phyloP scores from a whole-genome alignment of 2,888 invertebrate genomes.

The Horisme vitalbata region DNA sequence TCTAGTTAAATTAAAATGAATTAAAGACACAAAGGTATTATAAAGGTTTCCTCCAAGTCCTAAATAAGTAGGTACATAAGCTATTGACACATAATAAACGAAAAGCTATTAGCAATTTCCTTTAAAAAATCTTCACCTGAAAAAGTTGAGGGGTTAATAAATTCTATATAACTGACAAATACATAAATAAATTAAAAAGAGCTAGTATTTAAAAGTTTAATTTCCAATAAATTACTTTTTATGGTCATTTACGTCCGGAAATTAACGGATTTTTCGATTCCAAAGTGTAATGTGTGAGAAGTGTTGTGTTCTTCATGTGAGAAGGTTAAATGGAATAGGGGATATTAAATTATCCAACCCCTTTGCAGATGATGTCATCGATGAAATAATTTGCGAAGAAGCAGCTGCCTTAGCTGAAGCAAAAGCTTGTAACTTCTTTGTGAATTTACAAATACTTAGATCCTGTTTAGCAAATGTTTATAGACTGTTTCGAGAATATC shows the following conservation, averaged over 20 bases:
- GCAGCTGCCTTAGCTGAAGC: constrained; percentile 75
- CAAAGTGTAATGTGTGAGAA: constrained; percentile 36
- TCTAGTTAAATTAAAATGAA: not conserved
- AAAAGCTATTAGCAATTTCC: constrained; percentile 58
- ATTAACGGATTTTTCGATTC: constrained; percentile 59
- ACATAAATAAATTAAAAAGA: constrained; percentile 28
- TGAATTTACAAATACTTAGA: constrained; percentile 23
- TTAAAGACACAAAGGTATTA: not conserved
- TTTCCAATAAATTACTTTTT: constrained; percentile 2
- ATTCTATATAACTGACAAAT: constrained; percentile 35
- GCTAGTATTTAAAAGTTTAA: constrained; percentile 9
- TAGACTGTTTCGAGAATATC: constrained; percentile 54
- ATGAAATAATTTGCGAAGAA: constrained; percentile 58
- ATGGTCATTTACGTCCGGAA: constrained; percentile 49
- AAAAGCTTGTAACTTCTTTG: constrained; percentile 45
- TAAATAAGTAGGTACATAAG: constrained; percentile 68
- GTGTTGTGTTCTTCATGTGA: constrained; percentile 30
- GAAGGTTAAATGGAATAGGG: constrained; percentile 21
- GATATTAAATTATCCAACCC: constrained; percentile 31
- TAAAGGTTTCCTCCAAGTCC: constrained; percentile 63
- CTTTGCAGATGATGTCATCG: constrained; percentile 27
- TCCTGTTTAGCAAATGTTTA: constrained; percentile 36
- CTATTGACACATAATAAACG: constrained; percentile 66
- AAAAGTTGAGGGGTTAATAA: constrained; percentile 57
- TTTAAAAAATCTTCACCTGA: constrained; percentile 67